A percentile compares a stretch with the other conserved stretches of the same genome.
These are phyloP conservation scores for Perccottus glenii DNA, from an alignment of 2,113 vertebrate genomes.

Conservation along the genomic window DNA sequence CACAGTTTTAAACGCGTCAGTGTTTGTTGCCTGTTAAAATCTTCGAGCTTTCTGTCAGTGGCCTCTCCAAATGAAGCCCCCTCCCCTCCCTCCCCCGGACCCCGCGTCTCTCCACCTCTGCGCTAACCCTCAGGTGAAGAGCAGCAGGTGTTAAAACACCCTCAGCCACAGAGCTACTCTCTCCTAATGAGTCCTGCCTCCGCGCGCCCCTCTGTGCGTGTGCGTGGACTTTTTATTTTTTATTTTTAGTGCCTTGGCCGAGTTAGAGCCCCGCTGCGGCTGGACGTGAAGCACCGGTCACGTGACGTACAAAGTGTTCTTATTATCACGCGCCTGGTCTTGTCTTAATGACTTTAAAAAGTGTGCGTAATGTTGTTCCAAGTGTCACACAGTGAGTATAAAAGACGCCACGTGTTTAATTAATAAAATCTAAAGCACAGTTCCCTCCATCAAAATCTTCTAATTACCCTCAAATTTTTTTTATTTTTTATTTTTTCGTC, in stretches of 20 bases:
- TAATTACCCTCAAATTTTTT: slow-evolving; percentile 53
- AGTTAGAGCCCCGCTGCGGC: slow-evolving; percentile 81
- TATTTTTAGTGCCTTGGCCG: slow-evolving; percentile 82
- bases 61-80: slow-evolving; percentile 62
- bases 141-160: slow-evolving; percentile 83
- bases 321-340: slow-evolving; percentile 46
- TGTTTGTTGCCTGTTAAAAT: slow-evolving; percentile 67
- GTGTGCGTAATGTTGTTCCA: slow-evolving; percentile 15
- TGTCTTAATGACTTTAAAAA: slow-evolving; percentile 32
- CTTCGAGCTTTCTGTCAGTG: slow-evolving; percentile 64
- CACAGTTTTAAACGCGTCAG: slow-evolving; percentile 42
- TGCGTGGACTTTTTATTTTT: slow-evolving; percentile 39
- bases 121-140: slow-evolving; percentile 75
- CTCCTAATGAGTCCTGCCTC: slow-evolving; percentile 72
- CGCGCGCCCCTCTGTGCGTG: slow-evolving; percentile 45
- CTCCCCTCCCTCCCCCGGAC: slow-evolving; percentile 3
- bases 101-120: slow-evolving; percentile 54
- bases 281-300: slow-evolving; percentile 39
- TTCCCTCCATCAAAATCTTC: slow-evolving; percentile 17
- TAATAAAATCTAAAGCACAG: slow-evolving; percentile 10
- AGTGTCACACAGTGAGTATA: slow-evolving; percentile 14
- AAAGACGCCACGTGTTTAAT: slow-evolving; percentile 16
- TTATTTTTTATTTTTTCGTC: no score
- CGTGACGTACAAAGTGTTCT: slow-evolving; percentile 58
- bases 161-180: slow-evolving; percentile 72